Evolutionary conservation across 2,797 vertebrate species (phyloP), one percentile per base, ranked within the genome.

Genomic region (Pseudomugil tenellus): DNA sequence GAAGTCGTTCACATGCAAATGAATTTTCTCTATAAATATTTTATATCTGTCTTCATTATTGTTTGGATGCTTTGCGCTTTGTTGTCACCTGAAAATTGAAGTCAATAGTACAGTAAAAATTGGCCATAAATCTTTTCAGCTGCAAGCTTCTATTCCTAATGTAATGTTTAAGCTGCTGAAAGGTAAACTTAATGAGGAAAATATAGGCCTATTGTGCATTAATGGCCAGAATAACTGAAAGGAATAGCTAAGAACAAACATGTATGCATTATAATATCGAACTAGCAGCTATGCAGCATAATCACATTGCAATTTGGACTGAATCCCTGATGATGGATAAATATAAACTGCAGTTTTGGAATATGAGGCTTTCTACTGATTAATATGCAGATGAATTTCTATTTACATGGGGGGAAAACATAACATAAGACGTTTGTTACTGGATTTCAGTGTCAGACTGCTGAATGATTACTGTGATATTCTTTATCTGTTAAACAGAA

Each of bases 111-210:
- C 62, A 14, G 55, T 41, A n/a, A n/a, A n/a, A 31, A 6, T 31
- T 32, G 68, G 72, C 69, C 76, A 64, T 85, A 49, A 72, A 80
- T 87, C 63, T 77, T 56, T 63, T 19, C 46, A 12, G 68, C 72
- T 19, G 67, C 41, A 1, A 29, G 56, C 21, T 49, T 73, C 8
- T 51, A 66, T 57, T 72, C 71, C 65, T 37, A 58, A 49, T 74
- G 74, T 77, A 76, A 88, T 79, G 84, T 84, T 79, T 70, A 71
- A 34, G 74, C 64, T 57, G 55, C 31, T 11, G 2, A 67, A 70
- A 72, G 74, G 62, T 58, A 61, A 58, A 78, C 81, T 84, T 32
- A 39, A 84, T 86, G 56, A 46, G 3, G 49, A 46, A 57, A 64
- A 70, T 63, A 59, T 13, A 3, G 59, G 41, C 52, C 8, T 48